Percentiles rank a stretch among this genome's conserved stretches.
Conservation (phyloP, 2,888 invertebrate species). For the Frankliniella fusca region DNA sequence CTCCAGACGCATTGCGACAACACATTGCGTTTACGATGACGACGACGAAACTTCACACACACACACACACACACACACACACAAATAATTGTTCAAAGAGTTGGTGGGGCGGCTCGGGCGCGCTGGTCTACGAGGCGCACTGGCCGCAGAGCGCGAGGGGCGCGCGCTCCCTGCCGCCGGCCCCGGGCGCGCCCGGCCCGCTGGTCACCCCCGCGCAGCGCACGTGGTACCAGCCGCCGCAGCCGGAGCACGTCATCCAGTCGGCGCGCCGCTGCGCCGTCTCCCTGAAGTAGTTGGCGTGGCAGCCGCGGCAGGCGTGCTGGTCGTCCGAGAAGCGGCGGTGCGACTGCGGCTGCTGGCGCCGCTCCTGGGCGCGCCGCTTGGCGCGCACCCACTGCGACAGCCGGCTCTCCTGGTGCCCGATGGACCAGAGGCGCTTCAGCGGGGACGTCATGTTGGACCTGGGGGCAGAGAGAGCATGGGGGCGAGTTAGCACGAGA, state of each 20-base stretch:
- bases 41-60: too few species aligned
- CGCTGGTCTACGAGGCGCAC: not conserved
- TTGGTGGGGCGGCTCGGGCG: too few species aligned
- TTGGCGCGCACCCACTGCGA: constrained; percentile 22
- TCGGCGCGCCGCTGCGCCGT: constrained; percentile 14
- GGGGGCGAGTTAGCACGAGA: not conserved
- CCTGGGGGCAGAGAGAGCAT: not conserved
- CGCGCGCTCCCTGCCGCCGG: not conserved
- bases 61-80: too few species aligned
- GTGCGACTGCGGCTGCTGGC: constrained; percentile 12
- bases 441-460: constrained; percentile 18
- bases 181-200: too few species aligned
- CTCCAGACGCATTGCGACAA: too few species aligned
- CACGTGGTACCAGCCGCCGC: constrained; percentile 23
- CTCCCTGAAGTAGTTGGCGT: constrained; percentile 24
- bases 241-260: constrained; percentile 20
- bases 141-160: constrained; percentile 14
- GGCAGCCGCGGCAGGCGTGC: constrained; percentile 22
- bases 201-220: not conserved
- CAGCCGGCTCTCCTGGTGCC: constrained; percentile 17
- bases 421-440: constrained; percentile 23
- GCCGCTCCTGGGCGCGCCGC: constrained; percentile 4
- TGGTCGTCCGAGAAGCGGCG: constrained; percentile 21
- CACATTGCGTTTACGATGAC: too few species aligned
- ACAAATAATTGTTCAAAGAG: too few species aligned